Conservation (phyloP, 1,140 invertebrate species). For the Anagrus nilaparvatae region DNA sequence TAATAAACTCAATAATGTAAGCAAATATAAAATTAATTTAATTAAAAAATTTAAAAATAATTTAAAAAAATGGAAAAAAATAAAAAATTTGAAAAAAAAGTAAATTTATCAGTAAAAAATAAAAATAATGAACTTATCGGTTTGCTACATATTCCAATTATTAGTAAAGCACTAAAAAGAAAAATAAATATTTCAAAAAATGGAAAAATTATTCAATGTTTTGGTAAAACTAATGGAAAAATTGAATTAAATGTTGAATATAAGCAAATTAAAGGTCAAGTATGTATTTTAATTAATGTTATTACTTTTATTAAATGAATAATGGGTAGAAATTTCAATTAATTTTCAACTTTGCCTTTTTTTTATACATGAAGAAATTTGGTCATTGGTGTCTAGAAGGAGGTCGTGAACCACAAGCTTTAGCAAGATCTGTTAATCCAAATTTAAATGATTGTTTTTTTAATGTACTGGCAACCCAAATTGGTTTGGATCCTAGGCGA, state of each 20-base stretch:
- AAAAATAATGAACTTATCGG: slow-evolving; percentile 14
- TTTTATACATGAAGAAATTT: no score
- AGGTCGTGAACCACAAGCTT: slow-evolving; percentile 13
- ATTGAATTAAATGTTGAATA: slow-evolving; percentile 14
- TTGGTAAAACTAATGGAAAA: not conserved
- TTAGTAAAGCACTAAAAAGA: slow-evolving; percentile 11
- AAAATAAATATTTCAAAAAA: slow-evolving; percentile 13
- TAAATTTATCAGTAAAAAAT: not conserved
- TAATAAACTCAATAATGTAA: no score
- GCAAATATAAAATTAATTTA: no score
- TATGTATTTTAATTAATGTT: no score
- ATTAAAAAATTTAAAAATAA: slow-evolving; percentile 1
- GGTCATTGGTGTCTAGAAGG: slow-evolving; percentile 23
- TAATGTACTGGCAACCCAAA: slow-evolving; percentile 18
- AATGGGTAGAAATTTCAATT: no score
- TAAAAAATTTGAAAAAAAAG: not conserved
- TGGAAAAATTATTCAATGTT: slow-evolving; percentile 4
- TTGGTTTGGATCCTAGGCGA: not conserved
- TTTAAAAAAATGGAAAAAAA: not conserved
- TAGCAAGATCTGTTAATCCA: not conserved
- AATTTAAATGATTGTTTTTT: slow-evolving; percentile 27
- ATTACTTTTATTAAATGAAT: no score
- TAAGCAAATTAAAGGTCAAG: no score
- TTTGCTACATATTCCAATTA: slow-evolving; percentile 12
- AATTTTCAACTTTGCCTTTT: no score